These are phyloP conservation scores for Melinaea menophilus DNA, from an alignment of 2,888 invertebrate genomes.

Conservation along the genomic window DNA sequence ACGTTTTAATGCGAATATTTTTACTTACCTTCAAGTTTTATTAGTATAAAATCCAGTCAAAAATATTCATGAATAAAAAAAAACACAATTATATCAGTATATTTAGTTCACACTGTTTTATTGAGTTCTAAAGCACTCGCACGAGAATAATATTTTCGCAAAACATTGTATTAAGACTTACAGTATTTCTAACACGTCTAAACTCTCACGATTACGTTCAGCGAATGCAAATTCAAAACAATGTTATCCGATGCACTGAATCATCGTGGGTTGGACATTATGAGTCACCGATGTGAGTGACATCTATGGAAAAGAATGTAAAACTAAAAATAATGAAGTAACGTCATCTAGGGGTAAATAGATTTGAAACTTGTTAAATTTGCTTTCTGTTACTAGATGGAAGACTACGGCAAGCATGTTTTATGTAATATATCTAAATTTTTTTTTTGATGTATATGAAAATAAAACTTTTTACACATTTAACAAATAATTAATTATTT, in stretches of 20 bases:
- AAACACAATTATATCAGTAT: slow-evolving; percentile 55
- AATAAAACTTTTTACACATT: neutral
- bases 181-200: slow-evolving; percentile 56
- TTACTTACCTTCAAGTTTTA: slow-evolving; percentile 51
- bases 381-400: slow-evolving; percentile 34
- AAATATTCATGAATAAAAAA: slow-evolving; percentile 50
- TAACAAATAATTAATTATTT: neutral
- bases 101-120: slow-evolving; percentile 65
- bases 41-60: slow-evolving; percentile 46
- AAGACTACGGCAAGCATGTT: slow-evolving; percentile 1
- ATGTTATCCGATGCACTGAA: slow-evolving; percentile 20
- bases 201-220: slow-evolving; percentile 56
- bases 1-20: slow-evolving; percentile 8
- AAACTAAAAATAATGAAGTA: neutral
- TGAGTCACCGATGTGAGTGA: slow-evolving; percentile 26
- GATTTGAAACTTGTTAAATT: neutral
- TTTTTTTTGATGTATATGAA: neutral
- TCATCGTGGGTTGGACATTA: slow-evolving; percentile 23
- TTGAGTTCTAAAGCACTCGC: slow-evolving; percentile 52
- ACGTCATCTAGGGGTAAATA: slow-evolving; percentile 34
- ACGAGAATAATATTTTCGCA: slow-evolving; percentile 64
- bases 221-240: slow-evolving; percentile 74
- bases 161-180: slow-evolving; percentile 54
- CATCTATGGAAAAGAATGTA: slow-evolving; percentile 41
- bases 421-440: slow-evolving; percentile 1